Evolutionary conservation across 2,113 vertebrate genomes (phyloP), one percentile per base, ranked within the genome.

Genomic region (Saimiri boliviensis): DNA sequence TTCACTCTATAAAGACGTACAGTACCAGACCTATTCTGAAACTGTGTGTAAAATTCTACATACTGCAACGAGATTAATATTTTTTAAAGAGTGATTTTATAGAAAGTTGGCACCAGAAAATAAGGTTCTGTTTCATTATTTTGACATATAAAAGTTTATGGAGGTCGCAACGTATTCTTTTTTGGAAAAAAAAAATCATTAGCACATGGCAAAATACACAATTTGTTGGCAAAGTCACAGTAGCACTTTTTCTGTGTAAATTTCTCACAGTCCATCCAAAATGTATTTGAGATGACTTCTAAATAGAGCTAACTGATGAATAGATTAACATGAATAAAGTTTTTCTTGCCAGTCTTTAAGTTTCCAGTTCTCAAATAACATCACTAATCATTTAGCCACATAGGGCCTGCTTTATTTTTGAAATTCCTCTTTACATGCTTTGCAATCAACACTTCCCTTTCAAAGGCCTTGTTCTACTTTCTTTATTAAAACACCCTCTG

Each of bases 21-120:
- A 93, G 76, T 95, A 95, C 98, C 98, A 98, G 98, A 98, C 60
- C 54, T 82, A 98, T 97, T 98, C 93, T 98, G 97, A 98, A 97
- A 54, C 52, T 97, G 86, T 97, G 96, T 97, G 91, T 98, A 98
- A 99, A 98, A 98, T 97, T 96, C 91, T 98, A 96, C 97, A 97
- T 97, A 94, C 95, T 96, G 63, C 94, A 98, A 95, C 95, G 95
- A 97, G 96, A 98, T 98, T 97, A 98, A 93, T 27, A 96, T 98
- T 98, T 98, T 97, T 96, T 97, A 97, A 98, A 98, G 97, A 97
- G 94, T 97, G 92, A 93, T 98, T 99, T 98, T 98, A 98, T 98
- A 98, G 98, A 98, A 98, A 98, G 96, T 98, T 98, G 98, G 98
- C 98, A 98, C 97, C 98, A 98, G 98, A 98, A 98, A 97, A 98